A percentile compares a stretch with the other conserved stretches of the same genome.
phyloP scores from a whole-genome alignment of 2,888 invertebrate genomes.

The Stomorhina lunata region DNA sequence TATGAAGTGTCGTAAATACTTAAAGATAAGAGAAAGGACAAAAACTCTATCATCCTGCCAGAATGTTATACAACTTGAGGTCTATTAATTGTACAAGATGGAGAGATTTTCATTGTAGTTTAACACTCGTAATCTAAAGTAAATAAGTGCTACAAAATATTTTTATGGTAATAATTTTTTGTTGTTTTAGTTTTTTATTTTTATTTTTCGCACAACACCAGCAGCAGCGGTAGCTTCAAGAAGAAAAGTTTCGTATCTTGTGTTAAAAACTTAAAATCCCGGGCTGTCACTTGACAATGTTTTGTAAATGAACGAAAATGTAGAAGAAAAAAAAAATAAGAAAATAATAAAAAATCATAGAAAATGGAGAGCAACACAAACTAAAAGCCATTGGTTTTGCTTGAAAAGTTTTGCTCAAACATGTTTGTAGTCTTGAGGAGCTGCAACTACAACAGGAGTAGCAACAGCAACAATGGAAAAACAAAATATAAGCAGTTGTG shows the following conservation, averaged over 20 bases:
- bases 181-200: not conserved
- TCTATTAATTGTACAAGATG: constrained; percentile 42
- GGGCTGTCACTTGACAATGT: constrained; percentile 48
- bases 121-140: constrained; percentile 30
- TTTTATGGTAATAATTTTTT: constrained; percentile 29
- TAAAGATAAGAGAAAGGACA: too few species aligned
- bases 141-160: constrained; percentile 32
- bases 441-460: not conserved
- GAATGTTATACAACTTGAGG: constrained; percentile 2
- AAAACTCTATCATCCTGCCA: constrained; percentile 7
- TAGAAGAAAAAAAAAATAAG: not conserved
- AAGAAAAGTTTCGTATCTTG: not conserved
- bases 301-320: not conserved
- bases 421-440: constrained; percentile 39
- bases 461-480: not conserved
- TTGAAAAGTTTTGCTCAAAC: constrained; percentile 45
- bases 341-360: not conserved
- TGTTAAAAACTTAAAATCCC: constrained; percentile 20
- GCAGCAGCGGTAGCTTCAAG: not conserved
- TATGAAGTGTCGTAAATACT: too few species aligned
- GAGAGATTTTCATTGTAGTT: constrained; percentile 22
- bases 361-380: constrained; percentile 2
- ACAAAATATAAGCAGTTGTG: constrained; percentile 17
- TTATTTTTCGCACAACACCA: not conserved
- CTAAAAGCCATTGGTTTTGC: constrained; percentile 44